Base-by-base conservation (phyloP, 2,797 vertebrate species). In the Notamacropus eugenii region DNA sequence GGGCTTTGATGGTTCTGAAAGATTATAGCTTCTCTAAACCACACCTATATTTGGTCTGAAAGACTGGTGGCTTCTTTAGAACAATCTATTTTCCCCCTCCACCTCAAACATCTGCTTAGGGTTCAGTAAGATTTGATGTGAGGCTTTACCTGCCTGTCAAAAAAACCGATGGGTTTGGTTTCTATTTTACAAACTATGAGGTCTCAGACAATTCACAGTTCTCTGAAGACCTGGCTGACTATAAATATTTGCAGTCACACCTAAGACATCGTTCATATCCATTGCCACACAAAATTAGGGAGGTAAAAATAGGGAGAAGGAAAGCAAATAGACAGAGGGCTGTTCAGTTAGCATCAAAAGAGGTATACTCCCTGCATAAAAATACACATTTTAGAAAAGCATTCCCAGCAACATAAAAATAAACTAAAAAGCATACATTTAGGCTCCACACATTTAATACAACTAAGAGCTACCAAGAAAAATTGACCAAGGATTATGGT, bases 31-130 rank as follows among this genome's bases (percentile, higher is more conserved):
- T 97, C 93, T 92, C 92, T 62, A 93, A 95, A 95, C 97, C 96
- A 97, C 93, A 92, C 96, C 96, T 98, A 95, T 96, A 95, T 98
- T 96, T 97, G 96, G 96, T 58, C 67, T 96, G 82, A 96, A 67
- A 95, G 95, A 29, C 0, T 62, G 94, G 22, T 55, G 82, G 58
- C n/a, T 91, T 91, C 90, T 74, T 92, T 55, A 67, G 82, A 95
- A n/a, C 52, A 55, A 55, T 59, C 90, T 82, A 91, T 29, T 82
- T 94, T 93, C 90, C 29, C 94, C 90, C 55, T 94, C 92, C 29
- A 50, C 82, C 31, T 87, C n/a, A 67, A 87, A 94, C 92, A 92
- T 97, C 96, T 97, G 97, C 62, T 94, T 55, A 24, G 92, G 87
- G 92, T 96, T 92, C 28, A 57, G 92, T 93, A 82, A 95, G 95